A percentile compares a stretch with the other conserved stretches of the same genome.
These are phyloP conservation scores for Streptopelia turtur DNA, from an alignment of 2,797 vertebrate genomes.

Conservation along the genomic window DNA sequence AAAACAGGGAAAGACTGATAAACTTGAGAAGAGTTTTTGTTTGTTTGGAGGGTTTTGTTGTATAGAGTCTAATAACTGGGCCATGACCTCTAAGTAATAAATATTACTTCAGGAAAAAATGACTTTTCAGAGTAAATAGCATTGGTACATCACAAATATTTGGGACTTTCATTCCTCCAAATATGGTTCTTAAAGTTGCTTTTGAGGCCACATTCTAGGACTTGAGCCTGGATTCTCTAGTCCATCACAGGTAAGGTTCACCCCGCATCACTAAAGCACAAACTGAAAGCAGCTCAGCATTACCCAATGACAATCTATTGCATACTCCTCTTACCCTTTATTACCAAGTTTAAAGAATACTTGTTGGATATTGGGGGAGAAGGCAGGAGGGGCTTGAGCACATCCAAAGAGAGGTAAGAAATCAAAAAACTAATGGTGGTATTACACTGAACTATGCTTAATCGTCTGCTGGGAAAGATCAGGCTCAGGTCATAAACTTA, in stretches of 20 bases:
- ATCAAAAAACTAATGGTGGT: background rate
- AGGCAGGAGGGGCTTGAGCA: accelerated
- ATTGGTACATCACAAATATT: background rate
- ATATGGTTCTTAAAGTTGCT: background rate
- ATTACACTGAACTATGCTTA: background rate
- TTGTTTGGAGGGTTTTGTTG: background rate
- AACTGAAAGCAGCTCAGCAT: background rate
- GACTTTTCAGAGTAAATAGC: background rate
- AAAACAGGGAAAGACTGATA: background rate
- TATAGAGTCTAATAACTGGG: background rate
- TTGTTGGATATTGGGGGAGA: background rate
- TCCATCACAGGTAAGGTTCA: background rate
- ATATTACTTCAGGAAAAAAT: background rate
- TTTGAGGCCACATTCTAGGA: background rate
- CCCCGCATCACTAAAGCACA: background rate
- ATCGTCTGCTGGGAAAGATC: background rate
- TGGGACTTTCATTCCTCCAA: background rate
- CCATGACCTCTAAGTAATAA: background rate
- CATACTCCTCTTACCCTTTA: background rate
- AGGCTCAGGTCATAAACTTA: background rate
- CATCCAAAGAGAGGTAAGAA: background rate
- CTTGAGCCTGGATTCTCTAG: background rate
- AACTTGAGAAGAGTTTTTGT: background rate
- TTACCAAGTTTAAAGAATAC: background rate
- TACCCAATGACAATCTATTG: too few species aligned